Conservation (phyloP, 2,888 invertebrate genomes). For the Ormyrus labotus region DNA sequence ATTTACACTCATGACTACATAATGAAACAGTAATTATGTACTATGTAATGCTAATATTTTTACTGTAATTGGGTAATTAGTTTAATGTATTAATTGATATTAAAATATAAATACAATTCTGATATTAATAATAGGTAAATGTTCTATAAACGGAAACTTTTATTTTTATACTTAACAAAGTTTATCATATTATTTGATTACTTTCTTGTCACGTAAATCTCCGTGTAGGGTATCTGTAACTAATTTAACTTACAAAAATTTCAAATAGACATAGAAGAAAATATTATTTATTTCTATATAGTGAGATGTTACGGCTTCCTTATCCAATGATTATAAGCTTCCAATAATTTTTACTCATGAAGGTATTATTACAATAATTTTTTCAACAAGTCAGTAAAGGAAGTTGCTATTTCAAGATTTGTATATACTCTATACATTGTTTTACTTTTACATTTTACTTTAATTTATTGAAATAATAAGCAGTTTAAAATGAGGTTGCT, state of each 20-base stretch:
- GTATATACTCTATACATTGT: neutral
- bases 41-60: neutral
- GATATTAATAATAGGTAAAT: neutral
- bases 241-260: too few species aligned
- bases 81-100: neutral
- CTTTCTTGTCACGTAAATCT: too few species aligned
- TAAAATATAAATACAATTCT: slow-evolving; percentile 5
- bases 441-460: too few species aligned
- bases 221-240: too few species aligned
- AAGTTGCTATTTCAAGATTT: neutral
- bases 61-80: neutral
- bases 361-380: neutral
- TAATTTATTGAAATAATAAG: too few species aligned
- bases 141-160: neutral
- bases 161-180: neutral
- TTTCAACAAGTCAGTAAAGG: neutral
- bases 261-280: neutral
- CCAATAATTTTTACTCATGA: slow-evolving; percentile 4
- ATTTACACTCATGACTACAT: neutral
- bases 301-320: slow-evolving; percentile 3
- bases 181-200: neutral
- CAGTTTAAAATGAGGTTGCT: too few species aligned
- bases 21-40: neutral
- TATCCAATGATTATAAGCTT: neutral
- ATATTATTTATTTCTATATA: slow-evolving; percentile 16